Base-by-base conservation (phyloP, 2,888 invertebrate genomes). In the Lydus trimaculatus region DNA sequence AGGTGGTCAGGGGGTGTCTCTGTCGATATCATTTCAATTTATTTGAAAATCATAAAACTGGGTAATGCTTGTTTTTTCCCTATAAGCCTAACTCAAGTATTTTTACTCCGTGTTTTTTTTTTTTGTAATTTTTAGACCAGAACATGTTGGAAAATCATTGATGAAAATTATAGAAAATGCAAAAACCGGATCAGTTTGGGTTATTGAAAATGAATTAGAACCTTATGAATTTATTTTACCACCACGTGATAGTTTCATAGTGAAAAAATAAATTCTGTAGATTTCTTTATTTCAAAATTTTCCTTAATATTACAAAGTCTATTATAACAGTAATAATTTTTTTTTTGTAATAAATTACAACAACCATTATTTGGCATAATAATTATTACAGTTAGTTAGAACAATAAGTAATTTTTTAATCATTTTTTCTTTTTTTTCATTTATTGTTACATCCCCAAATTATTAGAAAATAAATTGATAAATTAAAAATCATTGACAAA, bases 301-400 rank as follows among this genome's bases (percentile, higher is more conserved):
- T 36, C 66, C 75, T 74, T 73, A 71, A 73, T 71, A 74, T 77
- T 77, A 76, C 74, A 75, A 76, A 78, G 76, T 76, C 76, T 75
- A 75, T 76, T 69, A 75, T 75, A 76, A 77, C 78, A 78, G 74
- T 74, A 77, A 74, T 75, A 74, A 76, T 70, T 73, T n/a, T n/a
- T n/a, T n/a, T n/a, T n/a, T 70, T 73, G 74, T 66, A 78, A 76
- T 78, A 78, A 78, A 79, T 79, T 78, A 79, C 75, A 79, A 79
- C 76, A 78, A 78, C 72, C 73, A 70, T n/a, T n/a, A n/a, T 73
- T 75, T 73, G 72, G 73, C 73, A 73, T 70, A 66, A 68, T 58
- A 71, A 67, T 59, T 71, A 63, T 65, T 70, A 69, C 67, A 72
- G 69, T 67, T 67, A 75, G 75, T 73, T 72, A 75, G 76, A 75